Evolutionary conservation across 2,797 vertebrate genomes (phyloP), one percentile per base, ranked within the genome.

Genomic region (Octomys mimax): DNA sequence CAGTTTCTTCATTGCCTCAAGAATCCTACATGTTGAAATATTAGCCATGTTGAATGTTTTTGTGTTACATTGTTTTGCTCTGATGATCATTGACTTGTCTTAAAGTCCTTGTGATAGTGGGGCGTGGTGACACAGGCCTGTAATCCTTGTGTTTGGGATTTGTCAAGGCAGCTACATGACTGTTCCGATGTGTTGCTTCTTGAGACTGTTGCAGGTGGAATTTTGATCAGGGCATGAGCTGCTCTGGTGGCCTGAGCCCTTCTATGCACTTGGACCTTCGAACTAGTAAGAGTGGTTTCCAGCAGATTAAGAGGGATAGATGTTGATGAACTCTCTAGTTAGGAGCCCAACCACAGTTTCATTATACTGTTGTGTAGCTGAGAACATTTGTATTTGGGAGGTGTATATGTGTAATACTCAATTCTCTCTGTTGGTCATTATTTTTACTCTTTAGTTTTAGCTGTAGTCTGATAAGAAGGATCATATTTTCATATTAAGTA

Each of bases 1-100:
- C 61, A 28, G 73, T 89, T 88, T 89, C 52, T 33, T 83, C 26
- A 68, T 91, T 93, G n/a, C 42, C 59, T 95, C 85, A 85, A 90
- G 66, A 57, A 66, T 54, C 84, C 86, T 83, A 31, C 18, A 12
- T 71, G 33, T 93, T 42, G 33, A 89, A 28, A 81, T 79, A 68
- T 28, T 62, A 88, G 68, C 61, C 64, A 1, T 73, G 92, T 87
- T 81, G 68, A 71, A 46, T 78, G 70, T 31, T 79, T 89, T 83
- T 54, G 68, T 62, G n/a, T 87, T 70, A 49, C 66, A 21, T 49
- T 24, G 16, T 70, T 12, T 22, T 79, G 14, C 52, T 18, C 8
- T 52, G 75, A 36, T 28, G 1, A 18, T 31, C 12, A 21, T 42
- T 86, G 39, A 31, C 54, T 87, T 31, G 6, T 71, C 26, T 75